Evolutionary conservation across 1,140 invertebrate species (phyloP).

Genomic region (Adelges cooleyi): DNA sequence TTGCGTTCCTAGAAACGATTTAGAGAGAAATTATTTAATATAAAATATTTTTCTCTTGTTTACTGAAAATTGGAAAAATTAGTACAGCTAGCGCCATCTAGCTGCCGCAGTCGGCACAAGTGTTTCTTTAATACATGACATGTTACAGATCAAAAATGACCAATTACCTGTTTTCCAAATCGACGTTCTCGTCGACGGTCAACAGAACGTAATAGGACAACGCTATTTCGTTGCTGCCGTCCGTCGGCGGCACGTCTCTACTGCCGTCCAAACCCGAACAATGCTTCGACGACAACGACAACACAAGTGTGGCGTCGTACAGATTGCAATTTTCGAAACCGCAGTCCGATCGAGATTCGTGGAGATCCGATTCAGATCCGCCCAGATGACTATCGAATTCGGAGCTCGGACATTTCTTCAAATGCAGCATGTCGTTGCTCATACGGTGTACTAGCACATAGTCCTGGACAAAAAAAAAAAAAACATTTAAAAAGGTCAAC

Average conservation of each 20-base stretch:
- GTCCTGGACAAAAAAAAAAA: neutral
- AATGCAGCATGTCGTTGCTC: neutral
- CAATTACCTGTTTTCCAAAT: neutral
- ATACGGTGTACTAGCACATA: slow-evolving; percentile 1
- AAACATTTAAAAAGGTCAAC: too few species aligned
- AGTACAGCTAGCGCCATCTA: too few species aligned
- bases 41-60: too few species aligned
- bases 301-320: slow-evolving; percentile 1
- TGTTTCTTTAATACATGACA: too few species aligned
- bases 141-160: too few species aligned
- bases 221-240: neutral
- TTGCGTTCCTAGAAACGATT: too few species aligned
- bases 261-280: neutral
- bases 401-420: too few species aligned
- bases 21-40: too few species aligned
- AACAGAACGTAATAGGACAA: slow-evolving; percentile 8
- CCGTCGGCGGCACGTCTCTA: too few species aligned
- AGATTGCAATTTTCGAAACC: neutral
- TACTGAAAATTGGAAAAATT: too few species aligned
- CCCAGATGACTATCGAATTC: neutral
- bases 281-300: slow-evolving; percentile 6
- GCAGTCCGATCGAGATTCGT: neutral
- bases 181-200: neutral
- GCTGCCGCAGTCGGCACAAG: too few species aligned
- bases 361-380: neutral